Conservation (phyloP, 2,797 vertebrate species). For the Myripristis murdjan region DNA sequence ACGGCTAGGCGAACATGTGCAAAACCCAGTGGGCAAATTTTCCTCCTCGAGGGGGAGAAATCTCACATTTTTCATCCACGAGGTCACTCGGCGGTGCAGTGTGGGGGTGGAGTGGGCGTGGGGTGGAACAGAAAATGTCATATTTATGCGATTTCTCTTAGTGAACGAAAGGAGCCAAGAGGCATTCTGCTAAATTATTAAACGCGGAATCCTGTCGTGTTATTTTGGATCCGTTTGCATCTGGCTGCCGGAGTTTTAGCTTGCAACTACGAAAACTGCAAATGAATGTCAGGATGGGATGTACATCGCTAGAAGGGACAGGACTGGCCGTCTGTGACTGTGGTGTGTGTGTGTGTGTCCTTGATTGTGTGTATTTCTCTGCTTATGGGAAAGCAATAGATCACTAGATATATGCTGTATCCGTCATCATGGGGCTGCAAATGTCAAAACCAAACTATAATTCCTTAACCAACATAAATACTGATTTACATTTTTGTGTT, state of each 20-base stretch:
- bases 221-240: constrained; percentile 28
- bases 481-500: not conserved
- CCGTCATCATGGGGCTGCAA: not conserved
- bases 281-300: constrained; percentile 20
- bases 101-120: not conserved
- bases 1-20: not conserved
- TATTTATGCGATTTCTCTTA: constrained; percentile 43
- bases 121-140: constrained; percentile 40
- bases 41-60: not conserved
- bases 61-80: not conserved
- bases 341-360: not conserved
- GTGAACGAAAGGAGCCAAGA: constrained; percentile 36
- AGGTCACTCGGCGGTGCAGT: not conserved
- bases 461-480: too few species aligned
- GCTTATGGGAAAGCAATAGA: not conserved
- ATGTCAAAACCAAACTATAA: not conserved
- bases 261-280: not conserved
- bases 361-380: not conserved
- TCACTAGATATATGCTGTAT: not conserved
- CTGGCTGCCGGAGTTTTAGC: constrained; percentile 4
- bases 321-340: not conserved
- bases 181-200: constrained; percentile 43
- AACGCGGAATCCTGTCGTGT: constrained; percentile 23
- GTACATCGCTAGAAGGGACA: constrained; percentile 4
- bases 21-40: constrained; percentile 17